Conservation (phyloP, 2,113 vertebrate genomes). For the Corythornis madagascariensis region DNA sequence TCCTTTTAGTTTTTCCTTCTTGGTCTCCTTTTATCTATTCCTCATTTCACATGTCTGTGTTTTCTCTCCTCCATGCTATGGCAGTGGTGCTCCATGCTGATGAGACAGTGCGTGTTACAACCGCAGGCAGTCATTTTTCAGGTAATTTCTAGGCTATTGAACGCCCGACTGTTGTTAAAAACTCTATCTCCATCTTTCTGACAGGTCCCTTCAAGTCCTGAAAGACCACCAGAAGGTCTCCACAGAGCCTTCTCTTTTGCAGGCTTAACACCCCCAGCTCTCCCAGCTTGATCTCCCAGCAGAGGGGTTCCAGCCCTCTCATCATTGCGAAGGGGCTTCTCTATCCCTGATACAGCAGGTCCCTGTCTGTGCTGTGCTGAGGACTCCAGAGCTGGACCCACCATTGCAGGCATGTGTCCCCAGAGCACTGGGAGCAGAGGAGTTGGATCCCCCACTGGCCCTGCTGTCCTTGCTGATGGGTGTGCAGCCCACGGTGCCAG, state of each 20-base stretch:
- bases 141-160: constrained; percentile 80
- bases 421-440: not conserved
- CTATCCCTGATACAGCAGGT: no score
- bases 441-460: not conserved
- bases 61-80: constrained; percentile 85
- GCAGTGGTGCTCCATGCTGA: constrained; percentile 86
- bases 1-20: constrained; percentile 30
- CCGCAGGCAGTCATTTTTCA: constrained; percentile 84
- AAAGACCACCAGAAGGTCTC: no score
- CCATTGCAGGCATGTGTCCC: not conserved
- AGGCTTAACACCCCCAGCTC: not conserved
- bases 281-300: not conserved
- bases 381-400: not conserved
- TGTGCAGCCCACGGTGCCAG: not conserved
- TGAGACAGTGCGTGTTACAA: constrained; percentile 83
- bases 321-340: no score
- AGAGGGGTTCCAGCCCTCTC: not conserved
- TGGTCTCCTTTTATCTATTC: constrained; percentile 39
- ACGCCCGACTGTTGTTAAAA: constrained; percentile 46
- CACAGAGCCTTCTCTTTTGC: no score
- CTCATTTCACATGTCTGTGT: constrained; percentile 79
- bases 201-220: no score
- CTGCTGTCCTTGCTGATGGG: not conserved
- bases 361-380: not conserved
- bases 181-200: no score